Evolutionary conservation across 2,888 invertebrate species (phyloP), one percentile per base, ranked within the genome.

Genomic region (Hesperia comma): DNA sequence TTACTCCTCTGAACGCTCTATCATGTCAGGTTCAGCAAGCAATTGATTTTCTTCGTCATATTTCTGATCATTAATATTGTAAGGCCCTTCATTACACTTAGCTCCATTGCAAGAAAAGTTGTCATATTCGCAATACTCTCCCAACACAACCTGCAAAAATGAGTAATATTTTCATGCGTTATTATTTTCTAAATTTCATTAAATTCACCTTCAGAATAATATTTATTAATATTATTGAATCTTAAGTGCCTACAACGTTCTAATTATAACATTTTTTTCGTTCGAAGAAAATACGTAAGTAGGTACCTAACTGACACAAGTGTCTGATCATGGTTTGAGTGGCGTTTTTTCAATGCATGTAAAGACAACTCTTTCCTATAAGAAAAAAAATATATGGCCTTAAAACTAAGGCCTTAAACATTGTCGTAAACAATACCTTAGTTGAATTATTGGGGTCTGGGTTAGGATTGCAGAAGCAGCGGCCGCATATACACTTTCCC

Each of bases 71-170:
- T 74, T 69, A 17, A 85, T 74, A 5, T 79, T 80, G 74, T 90
- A 92, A 0, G 92, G 92, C 0, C 92, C 92, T 74, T 92, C 92
- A 68, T 83, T 87, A 78, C 92, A 92, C 66, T 80, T 82, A 0
- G 88, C 82, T 0, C 81, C 89, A 33, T 85, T 82, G 71, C 92
- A 92, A 0, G 90, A 90, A 75, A 86, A 92, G 74, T 92, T 92
- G 69, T 92, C 92, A 67, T 79, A 91, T 72, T 92, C 90, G 71
- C 92, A 92, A 72, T 82, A 88, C 70, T 92, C 87, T 0, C 92
- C 92, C 76, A 88, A 79, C 61, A 92, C 81, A 68, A 77, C 79
- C 92, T 92, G 81, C 17, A 74, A 76, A 61, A 32, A 12, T n/a
- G 32, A 53, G 12, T 19, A 32, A 21, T 4, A 19, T 19, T 21